A percentile compares a stretch with the other conserved stretches of the same genome.
These are phyloP conservation scores for Stylophora pistillata DNA, from an alignment of 64 coral and sea anemone genomes.

Conservation along the genomic window DNA sequence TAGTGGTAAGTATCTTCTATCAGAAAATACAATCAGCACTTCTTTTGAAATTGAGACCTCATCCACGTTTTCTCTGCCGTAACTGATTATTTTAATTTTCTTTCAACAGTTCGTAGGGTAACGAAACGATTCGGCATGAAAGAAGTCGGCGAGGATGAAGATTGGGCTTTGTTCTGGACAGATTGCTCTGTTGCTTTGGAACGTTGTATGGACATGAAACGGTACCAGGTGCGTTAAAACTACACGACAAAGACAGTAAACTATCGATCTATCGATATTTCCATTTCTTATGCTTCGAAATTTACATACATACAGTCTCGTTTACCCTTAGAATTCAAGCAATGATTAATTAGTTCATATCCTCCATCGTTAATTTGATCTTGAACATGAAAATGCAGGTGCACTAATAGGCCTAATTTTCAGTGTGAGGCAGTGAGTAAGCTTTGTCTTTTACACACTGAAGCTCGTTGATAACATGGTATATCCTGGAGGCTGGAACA, in stretches of 20 bases:
- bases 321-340: no score
- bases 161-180: conserved; percentile 96
- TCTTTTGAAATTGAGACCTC: neutral
- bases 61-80: neutral
- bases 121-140: conserved; percentile 97
- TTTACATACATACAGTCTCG: no score
- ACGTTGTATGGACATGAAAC: conserved; percentile 98
- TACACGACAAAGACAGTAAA: neutral
- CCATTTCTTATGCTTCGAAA: no score
- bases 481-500: neutral
- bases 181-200: conserved; percentile 96
- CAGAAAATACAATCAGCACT: neutral
- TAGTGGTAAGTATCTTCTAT: conserved; percentile 71
- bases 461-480: neutral
- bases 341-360: no score
- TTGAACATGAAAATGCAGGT: no score
- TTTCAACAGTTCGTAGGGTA: conserved; percentile 79
- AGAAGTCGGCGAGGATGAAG: conserved; percentile 96
- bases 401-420: no score
- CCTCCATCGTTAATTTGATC: no score
- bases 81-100: neutral
- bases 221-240: conserved; percentile 79
- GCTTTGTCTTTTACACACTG: no score
- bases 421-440: no score
- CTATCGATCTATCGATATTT: no score